These are phyloP conservation scores for Meleagris gallopavo DNA, from an alignment of 2,113 vertebrate species.

Conservation along the genomic window DNA sequence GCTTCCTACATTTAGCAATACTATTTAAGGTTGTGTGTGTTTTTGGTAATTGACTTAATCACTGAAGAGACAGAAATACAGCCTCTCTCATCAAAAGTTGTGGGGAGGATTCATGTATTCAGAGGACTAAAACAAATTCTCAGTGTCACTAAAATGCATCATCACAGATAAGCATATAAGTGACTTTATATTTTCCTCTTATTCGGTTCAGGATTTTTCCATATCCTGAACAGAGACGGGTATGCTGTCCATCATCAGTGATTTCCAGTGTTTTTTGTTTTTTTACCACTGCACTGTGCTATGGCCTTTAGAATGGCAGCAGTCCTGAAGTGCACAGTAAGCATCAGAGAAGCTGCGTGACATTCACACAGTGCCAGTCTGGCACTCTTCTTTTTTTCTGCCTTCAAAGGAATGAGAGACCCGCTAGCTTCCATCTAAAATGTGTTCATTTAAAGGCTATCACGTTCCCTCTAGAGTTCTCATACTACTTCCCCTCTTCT, in stretches of 20 bases:
- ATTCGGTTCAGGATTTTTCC: background rate
- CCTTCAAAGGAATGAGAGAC: constrained; percentile 6
- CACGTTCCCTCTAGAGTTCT: constrained; percentile 2
- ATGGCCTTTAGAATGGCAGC: background rate
- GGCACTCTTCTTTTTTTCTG: background rate
- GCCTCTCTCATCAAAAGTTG: background rate
- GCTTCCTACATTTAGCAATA: background rate
- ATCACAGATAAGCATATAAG: background rate
- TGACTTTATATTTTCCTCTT: background rate
- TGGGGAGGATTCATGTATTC: background rate
- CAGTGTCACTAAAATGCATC: background rate
- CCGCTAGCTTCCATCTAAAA: background rate
- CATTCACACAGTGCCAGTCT: background rate
- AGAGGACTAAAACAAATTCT: background rate
- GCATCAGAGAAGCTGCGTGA: background rate
- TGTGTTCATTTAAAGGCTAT: constrained; percentile 4
- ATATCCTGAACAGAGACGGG: background rate
- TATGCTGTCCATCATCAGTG: background rate
- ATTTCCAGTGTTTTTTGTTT: background rate
- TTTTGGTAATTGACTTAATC: background rate
- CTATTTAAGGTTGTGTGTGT: background rate
- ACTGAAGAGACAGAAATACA: background rate
- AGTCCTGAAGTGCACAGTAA: background rate
- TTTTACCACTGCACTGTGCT: background rate
- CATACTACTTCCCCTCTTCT: background rate